phyloP scores from a whole-genome alignment of 2,797 vertebrate genomes.

The Myripristis murdjan region DNA sequence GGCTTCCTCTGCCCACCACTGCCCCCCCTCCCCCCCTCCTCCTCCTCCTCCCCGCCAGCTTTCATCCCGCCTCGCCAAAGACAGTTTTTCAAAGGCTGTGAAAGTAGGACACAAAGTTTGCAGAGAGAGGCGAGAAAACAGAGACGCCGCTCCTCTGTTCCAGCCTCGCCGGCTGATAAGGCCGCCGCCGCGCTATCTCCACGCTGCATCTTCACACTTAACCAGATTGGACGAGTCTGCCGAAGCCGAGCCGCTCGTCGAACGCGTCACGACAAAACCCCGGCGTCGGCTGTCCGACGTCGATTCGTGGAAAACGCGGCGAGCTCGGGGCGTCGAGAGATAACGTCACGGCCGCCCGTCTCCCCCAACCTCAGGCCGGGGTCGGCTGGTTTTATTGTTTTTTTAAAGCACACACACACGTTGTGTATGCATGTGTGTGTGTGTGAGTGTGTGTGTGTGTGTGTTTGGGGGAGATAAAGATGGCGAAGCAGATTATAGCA shows the following conservation, averaged over 20 bases:
- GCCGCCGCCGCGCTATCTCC: constrained; percentile 20
- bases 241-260: constrained; percentile 11
- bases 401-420: constrained; percentile 19
- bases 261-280: constrained; percentile 7
- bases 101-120: constrained; percentile 81
- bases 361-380: constrained; percentile 14
- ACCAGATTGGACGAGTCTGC: constrained; percentile 11
- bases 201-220: constrained; percentile 45
- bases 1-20: constrained; percentile 44
- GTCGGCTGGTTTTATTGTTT: neutral
- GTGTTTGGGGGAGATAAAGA: constrained; percentile 37
- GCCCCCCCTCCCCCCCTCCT: no score
- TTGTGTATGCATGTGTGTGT: neutral
- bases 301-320: neutral
- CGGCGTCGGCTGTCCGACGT: no score
- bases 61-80: constrained; percentile 66
- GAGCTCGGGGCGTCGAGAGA: constrained; percentile 11
- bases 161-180: no score
- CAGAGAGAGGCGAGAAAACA: constrained; percentile 11
- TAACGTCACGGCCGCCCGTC: constrained; percentile 2
- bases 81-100: constrained; percentile 70
- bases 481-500: constrained; percentile 44
- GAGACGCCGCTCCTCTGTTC: no score
- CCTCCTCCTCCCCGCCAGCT: constrained; percentile 39
- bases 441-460: neutral